Evolutionary conservation across 2,797 vertebrate genomes (phyloP), one percentile per base, ranked within the genome.

Genomic region (Centroberyx gerrardi): DNA sequence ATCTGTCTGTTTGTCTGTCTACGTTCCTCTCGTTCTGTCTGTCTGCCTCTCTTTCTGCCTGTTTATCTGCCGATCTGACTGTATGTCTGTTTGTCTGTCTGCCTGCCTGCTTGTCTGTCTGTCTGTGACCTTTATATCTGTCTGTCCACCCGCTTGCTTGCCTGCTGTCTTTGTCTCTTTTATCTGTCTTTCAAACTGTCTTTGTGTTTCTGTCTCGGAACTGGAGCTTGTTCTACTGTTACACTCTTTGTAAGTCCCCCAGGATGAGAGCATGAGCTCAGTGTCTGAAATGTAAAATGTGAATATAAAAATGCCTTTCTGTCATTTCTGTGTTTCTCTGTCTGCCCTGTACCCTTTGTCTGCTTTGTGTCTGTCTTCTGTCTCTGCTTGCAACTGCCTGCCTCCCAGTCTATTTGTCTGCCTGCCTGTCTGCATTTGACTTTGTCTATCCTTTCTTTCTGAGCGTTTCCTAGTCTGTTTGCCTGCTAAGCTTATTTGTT

Each of bases 381-480:
- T 51, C 58, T 61, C 56, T 61, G 46, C 67, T 62, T 54, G 14
- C 60, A 81, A 63, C 58, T 36, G 59, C 74, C 53, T 60, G 8
- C 22, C 38, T 40, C 38, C 38, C 38, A 40, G 38, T 40, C 38
- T 40, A 40, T 38, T 18, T 38, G 56, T 38, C 59, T 58, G 13
- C 38, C 53, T 59, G 38, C 51, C 52, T 63, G 58, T 78, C 62
- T 61, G n/a, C 49, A 13, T 78, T 78, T 61, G 58, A 66, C 63
- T 53, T 66, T 42, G 46, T 49, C 56, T 49, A 73, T 77, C 77
- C 53, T 61, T 14, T 28, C 68, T 77, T 61, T 71, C 40, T 78
- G 44, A 69, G 33, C 62, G 15, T 54, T 31, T 81, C 17, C 31
- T 44, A 78, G 60, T 65, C 42, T 55, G 18, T 27, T 29, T 62